Evolutionary conservation across 2,113 vertebrate genomes (phyloP).

Genomic region (Lasiurus borealis): DNA sequence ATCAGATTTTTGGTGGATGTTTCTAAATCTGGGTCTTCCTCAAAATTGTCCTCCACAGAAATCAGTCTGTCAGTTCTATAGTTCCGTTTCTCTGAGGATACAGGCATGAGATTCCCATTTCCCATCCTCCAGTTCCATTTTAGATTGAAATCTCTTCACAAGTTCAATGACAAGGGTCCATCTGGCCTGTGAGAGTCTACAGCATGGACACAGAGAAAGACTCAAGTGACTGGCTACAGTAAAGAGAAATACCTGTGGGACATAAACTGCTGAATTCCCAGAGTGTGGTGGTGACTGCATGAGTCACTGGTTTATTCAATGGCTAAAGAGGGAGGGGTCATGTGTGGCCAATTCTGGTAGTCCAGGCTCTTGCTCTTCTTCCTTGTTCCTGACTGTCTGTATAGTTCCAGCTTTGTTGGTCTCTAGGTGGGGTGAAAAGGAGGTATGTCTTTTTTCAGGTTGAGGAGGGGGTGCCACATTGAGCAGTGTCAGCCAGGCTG

Average conservation of each 20-base stretch:
- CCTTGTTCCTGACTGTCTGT: background rate
- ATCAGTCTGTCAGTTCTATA: background rate
- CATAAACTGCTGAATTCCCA: background rate
- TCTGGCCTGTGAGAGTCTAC: background rate
- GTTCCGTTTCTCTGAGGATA: background rate
- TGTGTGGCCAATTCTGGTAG: background rate
- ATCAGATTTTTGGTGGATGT: background rate
- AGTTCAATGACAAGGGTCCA: too few relatives aligned
- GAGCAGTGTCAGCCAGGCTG: background rate
- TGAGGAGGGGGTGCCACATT: background rate
- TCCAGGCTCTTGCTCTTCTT: background rate
- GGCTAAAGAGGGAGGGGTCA: background rate
- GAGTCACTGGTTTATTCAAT: background rate
- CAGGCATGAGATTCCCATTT: background rate
- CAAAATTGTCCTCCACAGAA: background rate
- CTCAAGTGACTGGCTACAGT: too few relatives aligned
- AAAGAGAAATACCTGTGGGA: background rate
- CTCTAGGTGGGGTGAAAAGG: background rate
- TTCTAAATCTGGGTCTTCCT: background rate
- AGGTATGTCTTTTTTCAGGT: background rate
- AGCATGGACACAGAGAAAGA: background rate
- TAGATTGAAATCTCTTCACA: background rate
- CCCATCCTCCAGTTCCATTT: background rate
- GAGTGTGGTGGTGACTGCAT: background rate
- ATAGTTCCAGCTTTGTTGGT: background rate